Evolutionary conservation across 2,888 invertebrate species (phyloP), one percentile per base, ranked within the genome.

Genomic region (Epiblema foenella): DNA sequence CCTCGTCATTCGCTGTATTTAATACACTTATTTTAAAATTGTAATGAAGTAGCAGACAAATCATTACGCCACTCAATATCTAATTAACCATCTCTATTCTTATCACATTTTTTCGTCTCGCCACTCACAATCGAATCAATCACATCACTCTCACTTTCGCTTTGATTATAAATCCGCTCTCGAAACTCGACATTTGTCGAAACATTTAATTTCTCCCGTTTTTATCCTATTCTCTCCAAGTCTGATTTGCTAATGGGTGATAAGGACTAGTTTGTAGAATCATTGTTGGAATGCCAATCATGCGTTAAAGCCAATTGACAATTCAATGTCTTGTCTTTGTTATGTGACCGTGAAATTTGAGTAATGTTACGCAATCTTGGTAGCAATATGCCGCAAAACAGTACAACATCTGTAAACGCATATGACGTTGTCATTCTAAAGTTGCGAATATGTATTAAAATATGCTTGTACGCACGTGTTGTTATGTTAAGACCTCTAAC

Each of bases 81-180:
- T 60, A 66, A 71, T 71, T 66, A 66, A 71, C 54, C 66, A 67
- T 62, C 71, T 49, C 39, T 62, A 82, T 81, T 75, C 80, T 82
- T 81, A 75, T 80, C 80, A 78, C 76, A 76, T 79, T 78, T 74
- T 64, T 66, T 77, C 73, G 77, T 72, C 75, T 76, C 67, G 62
- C 71, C 67, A 62, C 49, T 62, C 56, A 67, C 67, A 71, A 66
- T 51, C 49, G 46, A 60, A 66, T 59, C 70, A 66, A 66, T 60
- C 60, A 56, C 65, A 59, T 77, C 80, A 87, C 87, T 85, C 80
- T 87, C 79, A 81, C 87, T 88, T 86, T 89, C 85, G 77, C 79
- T 74, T 68, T 79, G 78, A 83, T 87, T 84, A 80, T 79, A 79
- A 85, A 84, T 86, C 81, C 77, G 75, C 77, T 71, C 74, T 74